These are phyloP conservation scores for Papilio polytes DNA, from an alignment of 1,140 invertebrate species.

Conservation along the genomic window DNA sequence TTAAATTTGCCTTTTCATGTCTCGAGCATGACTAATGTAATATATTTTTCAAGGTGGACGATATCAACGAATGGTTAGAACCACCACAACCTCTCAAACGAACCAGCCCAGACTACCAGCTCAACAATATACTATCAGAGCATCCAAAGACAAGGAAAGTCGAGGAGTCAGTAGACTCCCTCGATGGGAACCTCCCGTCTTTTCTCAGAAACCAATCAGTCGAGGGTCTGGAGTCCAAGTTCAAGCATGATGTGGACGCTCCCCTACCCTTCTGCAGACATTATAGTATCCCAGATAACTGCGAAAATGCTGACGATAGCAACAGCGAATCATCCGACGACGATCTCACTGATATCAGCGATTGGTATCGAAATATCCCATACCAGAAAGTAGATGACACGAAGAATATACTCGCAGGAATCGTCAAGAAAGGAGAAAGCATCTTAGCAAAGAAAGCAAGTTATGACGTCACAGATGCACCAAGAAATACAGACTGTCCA, in stretches of 20 bases:
- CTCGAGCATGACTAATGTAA: neutral
- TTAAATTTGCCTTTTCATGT: neutral
- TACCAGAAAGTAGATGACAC: constrained; percentile 53
- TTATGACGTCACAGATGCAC: constrained; percentile 63
- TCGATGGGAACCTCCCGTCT: constrained; percentile 52
- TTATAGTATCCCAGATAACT: constrained; percentile 66
- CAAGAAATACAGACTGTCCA: constrained; percentile 48
- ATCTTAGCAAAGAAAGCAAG: constrained; percentile 62
- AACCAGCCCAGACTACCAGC: constrained; percentile 60
- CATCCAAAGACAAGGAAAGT: constrained; percentile 60
- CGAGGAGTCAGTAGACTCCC: constrained; percentile 41
- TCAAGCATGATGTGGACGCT: constrained; percentile 56
- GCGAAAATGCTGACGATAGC: constrained; percentile 43
- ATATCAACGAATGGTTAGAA: constrained; percentile 79
- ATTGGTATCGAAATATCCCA: constrained; percentile 48
- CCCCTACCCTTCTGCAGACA: constrained; percentile 67
- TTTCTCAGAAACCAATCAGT: constrained; percentile 80
- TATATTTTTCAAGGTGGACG: constrained; percentile 68
- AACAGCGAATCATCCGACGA: constrained; percentile 66
- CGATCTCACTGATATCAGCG: constrained; percentile 50
- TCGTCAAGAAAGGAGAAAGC: constrained; percentile 67
- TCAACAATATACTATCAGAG: constrained; percentile 52
- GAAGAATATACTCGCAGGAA: constrained; percentile 52
- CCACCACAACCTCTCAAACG: constrained; percentile 65
- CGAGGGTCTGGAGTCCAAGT: constrained; percentile 71